Base-by-base conservation (phyloP, 1,140 invertebrate genomes). In the Diploscapter pachys region DNA sequence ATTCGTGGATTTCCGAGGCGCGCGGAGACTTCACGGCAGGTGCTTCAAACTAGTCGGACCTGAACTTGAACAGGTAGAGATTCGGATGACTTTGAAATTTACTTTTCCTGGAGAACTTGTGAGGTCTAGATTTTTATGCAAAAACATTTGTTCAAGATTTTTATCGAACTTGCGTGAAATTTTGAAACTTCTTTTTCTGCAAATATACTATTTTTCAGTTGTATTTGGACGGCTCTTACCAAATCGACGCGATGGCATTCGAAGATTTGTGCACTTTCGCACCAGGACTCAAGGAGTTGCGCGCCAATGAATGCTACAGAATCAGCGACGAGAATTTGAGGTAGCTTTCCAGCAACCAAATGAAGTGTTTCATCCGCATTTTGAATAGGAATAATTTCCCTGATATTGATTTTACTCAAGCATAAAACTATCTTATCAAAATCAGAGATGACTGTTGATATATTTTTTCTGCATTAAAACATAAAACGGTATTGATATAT, bases 41-140 rank as follows among this genome's bases (percentile, higher is more conserved):
- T 85, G 82, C 64, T 83, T 85, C 56, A 80, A 81, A n/a, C 73
- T 85, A 4, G 80, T 85, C 51, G 82, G 84, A 48, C 72, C 66
- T 31, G n/a, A 79, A 8, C 70, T 85, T 11, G 82, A 85, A 75
- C 76, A 80, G 59, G 77, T 83, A 51, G 51, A 53, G 9, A 55
- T 53, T 48, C 1, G 11, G 52, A 9, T 50, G 11, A 48, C 11
- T 1, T 61, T 55, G 8, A 9, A 9, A 5, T 56, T 53, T 6
- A 9, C 31, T 50, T 31, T 31, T 31, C 31, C 31, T 31, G 31
- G 1, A 31, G 31, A 31, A 31, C 1, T 31, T 31, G 31, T 31
- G 31, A 31, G 31, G 31, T 31, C 31, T 0, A 31, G 31, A 31
- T 0, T 31, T 31, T 31, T 31, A 31, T 31, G 31, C 31, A 31